phyloP scores from a whole-genome alignment of 2,113 vertebrate species.

The Rhea pennata region DNA sequence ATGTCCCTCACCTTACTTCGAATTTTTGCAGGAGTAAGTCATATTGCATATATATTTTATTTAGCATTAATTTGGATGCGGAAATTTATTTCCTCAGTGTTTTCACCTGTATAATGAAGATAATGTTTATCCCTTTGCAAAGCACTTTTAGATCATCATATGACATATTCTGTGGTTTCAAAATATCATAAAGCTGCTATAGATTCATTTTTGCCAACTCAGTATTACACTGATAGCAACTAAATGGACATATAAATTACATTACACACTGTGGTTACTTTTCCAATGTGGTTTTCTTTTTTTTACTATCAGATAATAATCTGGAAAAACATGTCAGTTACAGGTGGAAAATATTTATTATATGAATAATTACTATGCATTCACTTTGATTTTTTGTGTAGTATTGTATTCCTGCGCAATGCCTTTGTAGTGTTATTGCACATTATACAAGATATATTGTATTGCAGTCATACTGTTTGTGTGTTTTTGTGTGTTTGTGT shows the following conservation, averaged over 20 bases:
- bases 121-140: constrained; percentile 35
- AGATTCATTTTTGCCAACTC: constrained; percentile 48
- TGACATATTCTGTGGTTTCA: neutral
- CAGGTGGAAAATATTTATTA: neutral
- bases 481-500: neutral
- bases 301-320: neutral
- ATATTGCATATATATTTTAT: accelerated
- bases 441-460: neutral
- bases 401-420: neutral
- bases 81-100: constrained; percentile 21
- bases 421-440: neutral
- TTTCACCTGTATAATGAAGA: constrained; percentile 26
- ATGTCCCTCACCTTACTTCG: neutral
- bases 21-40: neutral
- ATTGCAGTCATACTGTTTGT: neutral
- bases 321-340: neutral
- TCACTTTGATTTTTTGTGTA: neutral
- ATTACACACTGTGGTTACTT: neutral
- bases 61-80: constrained; percentile 8
- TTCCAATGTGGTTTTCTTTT: neutral
- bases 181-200: constrained; percentile 42
- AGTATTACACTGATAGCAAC: constrained; percentile 36
- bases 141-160: constrained; percentile 48
- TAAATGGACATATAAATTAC: constrained; percentile 50
- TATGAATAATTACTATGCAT: neutral